Conservation (phyloP, 2,888 invertebrate genomes). For the Drosophila mulleri region DNA sequence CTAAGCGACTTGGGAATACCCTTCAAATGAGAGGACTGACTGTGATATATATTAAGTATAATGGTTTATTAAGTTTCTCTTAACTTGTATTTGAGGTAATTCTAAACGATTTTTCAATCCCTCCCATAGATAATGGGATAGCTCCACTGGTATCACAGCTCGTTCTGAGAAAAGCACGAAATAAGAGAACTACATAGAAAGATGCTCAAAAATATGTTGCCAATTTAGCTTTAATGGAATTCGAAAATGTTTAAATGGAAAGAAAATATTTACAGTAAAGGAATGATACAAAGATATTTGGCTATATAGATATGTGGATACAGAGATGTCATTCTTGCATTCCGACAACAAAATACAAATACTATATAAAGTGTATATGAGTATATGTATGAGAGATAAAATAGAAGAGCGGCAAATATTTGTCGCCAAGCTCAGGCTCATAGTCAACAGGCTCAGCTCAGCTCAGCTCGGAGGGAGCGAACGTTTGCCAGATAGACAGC, state of each 20-base stretch:
- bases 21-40: slow-evolving; percentile 8
- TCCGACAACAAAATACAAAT: too few species aligned
- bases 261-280: too few species aligned
- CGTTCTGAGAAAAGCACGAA: not conserved
- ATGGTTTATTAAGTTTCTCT: not conserved
- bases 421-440: not conserved
- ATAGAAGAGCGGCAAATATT: too few species aligned
- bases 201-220: not conserved
- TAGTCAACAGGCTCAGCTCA: not conserved
- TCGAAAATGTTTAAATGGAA: not conserved
- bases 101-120: not conserved
- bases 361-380: too few species aligned
- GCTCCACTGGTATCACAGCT: not conserved
- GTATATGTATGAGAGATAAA: not conserved
- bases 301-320: too few species aligned
- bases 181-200: not conserved
- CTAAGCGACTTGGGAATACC: slow-evolving; percentile 18
- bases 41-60: not conserved
- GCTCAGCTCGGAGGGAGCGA: not conserved
- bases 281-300: too few species aligned
- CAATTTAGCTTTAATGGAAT: not conserved
- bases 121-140: not conserved
- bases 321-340: too few species aligned
- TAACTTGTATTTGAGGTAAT: not conserved
- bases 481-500: slow-evolving; percentile 16